Conservation (phyloP, 2,113 vertebrate genomes). For the Nerophis ophidion region DNA sequence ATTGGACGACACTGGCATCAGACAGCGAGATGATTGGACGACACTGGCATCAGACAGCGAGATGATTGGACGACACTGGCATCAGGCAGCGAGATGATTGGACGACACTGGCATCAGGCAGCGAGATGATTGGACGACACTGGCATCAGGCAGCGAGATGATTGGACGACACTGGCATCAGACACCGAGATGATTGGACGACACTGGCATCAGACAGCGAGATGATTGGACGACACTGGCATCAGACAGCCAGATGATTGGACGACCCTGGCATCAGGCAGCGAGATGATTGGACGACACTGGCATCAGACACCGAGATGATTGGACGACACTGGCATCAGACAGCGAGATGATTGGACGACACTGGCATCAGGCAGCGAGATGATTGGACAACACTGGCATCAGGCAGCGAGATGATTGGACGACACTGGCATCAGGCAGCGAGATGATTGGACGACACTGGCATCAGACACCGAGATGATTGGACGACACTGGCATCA, state of each 20-base stretch:
- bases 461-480: slow-evolving; percentile 35
- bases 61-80: slow-evolving; percentile 34
- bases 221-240: slow-evolving; percentile 34
- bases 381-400: slow-evolving; percentile 34
- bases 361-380: slow-evolving; percentile 33
- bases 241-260: slow-evolving; percentile 46
- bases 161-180: slow-evolving; percentile 42
- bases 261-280: slow-evolving; percentile 33
- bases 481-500: slow-evolving; percentile 42
- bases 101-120: slow-evolving; percentile 33
- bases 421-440: slow-evolving; percentile 33
- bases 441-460: slow-evolving; percentile 33
- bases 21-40: slow-evolving; percentile 39
- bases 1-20: slow-evolving; percentile 42
- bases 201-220: slow-evolving; percentile 34
- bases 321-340: slow-evolving; percentile 42
- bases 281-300: slow-evolving; percentile 33
- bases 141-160: slow-evolving; percentile 35
- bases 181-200: slow-evolving; percentile 39
- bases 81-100: slow-evolving; percentile 46
- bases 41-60: slow-evolving; percentile 34
- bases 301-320: slow-evolving; percentile 35
- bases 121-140: slow-evolving; percentile 33
- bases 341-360: slow-evolving; percentile 39
- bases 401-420: slow-evolving; percentile 46